Conservation (phyloP, 2,888 invertebrate species). For the Rhagium mordax region DNA sequence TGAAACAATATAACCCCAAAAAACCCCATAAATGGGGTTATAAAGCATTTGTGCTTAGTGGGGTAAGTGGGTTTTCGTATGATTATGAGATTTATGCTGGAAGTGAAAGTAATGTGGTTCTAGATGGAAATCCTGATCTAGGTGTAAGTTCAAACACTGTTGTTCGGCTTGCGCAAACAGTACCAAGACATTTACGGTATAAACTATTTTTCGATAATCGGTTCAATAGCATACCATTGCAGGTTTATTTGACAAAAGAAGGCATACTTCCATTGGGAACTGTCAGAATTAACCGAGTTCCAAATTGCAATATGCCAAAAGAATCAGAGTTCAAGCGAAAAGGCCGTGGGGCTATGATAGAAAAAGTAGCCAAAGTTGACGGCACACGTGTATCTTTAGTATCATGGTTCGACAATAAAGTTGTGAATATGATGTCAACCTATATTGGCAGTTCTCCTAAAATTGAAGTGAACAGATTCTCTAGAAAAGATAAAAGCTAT, state of each 20-base stretch:
- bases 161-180: neutral
- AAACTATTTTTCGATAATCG: slow-evolving; percentile 57
- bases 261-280: slow-evolving; percentile 49
- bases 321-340: slow-evolving; percentile 37
- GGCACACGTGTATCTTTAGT: neutral
- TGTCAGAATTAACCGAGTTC: slow-evolving; percentile 40
- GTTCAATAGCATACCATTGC: slow-evolving; percentile 52
- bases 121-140: slow-evolving; percentile 3
- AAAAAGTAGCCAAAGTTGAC: slow-evolving; percentile 25
- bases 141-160: neutral
- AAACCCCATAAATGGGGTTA: no score
- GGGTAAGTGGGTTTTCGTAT: neutral
- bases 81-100: slow-evolving; percentile 1
- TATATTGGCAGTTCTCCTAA: slow-evolving; percentile 39
- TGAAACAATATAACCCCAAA: slow-evolving; percentile 33
- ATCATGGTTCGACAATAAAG: slow-evolving; percentile 2
- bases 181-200: neutral
- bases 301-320: slow-evolving; percentile 14
- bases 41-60: no score
- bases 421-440: slow-evolving; percentile 2
- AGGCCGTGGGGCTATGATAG: slow-evolving; percentile 49
- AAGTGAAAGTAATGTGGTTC: neutral
- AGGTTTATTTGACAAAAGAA: slow-evolving; percentile 47
- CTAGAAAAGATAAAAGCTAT: neutral
- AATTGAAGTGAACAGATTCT: slow-evolving; percentile 39